Evolutionary conservation across 2,113 vertebrate genomes (phyloP), one percentile per base, ranked within the genome.

Genomic region (Chlamydotis undulata): DNA sequence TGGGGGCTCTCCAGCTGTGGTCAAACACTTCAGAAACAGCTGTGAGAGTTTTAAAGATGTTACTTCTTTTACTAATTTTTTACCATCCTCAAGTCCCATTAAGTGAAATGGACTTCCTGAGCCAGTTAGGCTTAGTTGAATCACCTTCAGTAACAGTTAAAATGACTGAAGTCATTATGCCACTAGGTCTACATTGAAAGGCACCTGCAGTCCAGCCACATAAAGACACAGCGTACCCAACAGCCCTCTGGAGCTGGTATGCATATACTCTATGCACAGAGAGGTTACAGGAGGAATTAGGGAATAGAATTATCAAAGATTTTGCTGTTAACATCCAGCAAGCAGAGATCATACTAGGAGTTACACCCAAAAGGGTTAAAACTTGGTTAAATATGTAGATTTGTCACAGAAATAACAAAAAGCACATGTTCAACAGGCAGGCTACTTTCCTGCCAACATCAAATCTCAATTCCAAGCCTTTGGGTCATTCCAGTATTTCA

Each of bases 331-430:
- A 57, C 79, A 74, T 70, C 45, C 37, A 67, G 52, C 19, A 88
- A 86, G 75, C 50, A 83, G 70, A 60, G 33, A 45, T 65, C 59
- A 25, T 45, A 50, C 2, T 8, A 37, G 19, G 22, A 86, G 21
- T 67, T 86, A 67, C 19, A 14, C 10, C 37, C 56, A 1, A 70
- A 90, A 86, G 45, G n/a, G 86, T 86, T 89, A 97, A 90, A 88
- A 59, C 65, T 49, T 89, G 33, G 19, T 93, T 67, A 70, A 83
- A 56, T 59, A 74, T 18, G 28, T 90, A 83, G 60, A 91, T 74
- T 90, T 92, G 75, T 67, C 56, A 81, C 41, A 78, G 76, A 93
- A 92, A 81, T 89, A 94, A 94, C 79, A 90, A 87, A 93, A 94
- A 95, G 52, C 80, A 89, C 68, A 92, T 91, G 94, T 47, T 94